These are phyloP conservation scores for Sepiola atlantica DNA, from an alignment of 2,888 invertebrate species.

Conservation along the genomic window DNA sequence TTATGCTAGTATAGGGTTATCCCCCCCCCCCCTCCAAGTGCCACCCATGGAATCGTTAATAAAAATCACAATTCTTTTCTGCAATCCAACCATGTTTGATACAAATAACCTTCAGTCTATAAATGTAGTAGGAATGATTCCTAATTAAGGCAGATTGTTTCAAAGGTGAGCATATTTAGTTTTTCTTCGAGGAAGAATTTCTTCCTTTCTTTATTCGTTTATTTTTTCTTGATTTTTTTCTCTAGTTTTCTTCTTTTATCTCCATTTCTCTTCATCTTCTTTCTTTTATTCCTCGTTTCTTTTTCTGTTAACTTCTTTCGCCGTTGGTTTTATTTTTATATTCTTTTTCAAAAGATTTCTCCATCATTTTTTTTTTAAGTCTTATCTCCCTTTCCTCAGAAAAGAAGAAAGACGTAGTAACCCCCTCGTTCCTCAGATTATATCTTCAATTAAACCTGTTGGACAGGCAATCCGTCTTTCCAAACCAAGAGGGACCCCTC, in stretches of 20 bases:
- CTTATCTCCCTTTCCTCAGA: not conserved
- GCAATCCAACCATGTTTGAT: no score
- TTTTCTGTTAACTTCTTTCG: not conserved
- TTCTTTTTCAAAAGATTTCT: not conserved
- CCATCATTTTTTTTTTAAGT: not conserved
- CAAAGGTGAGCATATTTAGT: no score
- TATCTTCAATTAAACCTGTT: slow-evolving; percentile 5
- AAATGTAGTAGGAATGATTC: no score
- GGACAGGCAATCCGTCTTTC: not conserved
- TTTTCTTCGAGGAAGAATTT: not conserved
- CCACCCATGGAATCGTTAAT: no score
- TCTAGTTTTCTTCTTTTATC: not conserved
- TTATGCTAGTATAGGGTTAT: no score
- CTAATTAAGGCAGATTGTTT: no score
- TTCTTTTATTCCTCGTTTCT: not conserved
- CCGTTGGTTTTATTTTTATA: not conserved
- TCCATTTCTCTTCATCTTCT: not conserved
- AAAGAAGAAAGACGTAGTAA: not conserved
- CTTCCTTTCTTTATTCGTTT: not conserved
- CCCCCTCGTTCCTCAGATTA: not conserved
- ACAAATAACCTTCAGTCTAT: no score
- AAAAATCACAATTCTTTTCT: no score
- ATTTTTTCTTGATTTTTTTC: not conserved
- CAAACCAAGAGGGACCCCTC: not conserved
- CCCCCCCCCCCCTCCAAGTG: no score